Evolutionary conservation across 2,113 vertebrate genomes (phyloP), one percentile per base, ranked within the genome.

Genomic region (Hyaena hyaena): DNA sequence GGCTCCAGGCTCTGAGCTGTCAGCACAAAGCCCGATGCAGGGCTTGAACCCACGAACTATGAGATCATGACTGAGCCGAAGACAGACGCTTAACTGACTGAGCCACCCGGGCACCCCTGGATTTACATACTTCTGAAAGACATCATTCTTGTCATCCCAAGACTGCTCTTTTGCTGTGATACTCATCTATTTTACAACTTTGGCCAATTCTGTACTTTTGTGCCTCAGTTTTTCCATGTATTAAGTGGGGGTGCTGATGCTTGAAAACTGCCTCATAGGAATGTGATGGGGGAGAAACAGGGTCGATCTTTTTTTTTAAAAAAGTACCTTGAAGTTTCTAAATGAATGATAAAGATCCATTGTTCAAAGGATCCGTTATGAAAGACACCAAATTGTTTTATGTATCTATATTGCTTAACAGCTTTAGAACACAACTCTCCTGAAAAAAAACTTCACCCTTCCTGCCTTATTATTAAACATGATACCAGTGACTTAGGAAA

Each of bases 381-480:
- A 97, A 92, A 90, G 76, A 96, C 24, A 90, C 66, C 85, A 93
- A 97, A 95, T 89, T 81, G 31, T 93, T 95, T 98, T 96, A 95
- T 83, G 77, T 93, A 95, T 89, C 80, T 92, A 73, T 90, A 76
- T 86, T 4, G 5, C 55, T 91, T 89, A 82, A 89, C 45, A 79
- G 65, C 66, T 61, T 96, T 50, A 87, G 86, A 79, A 92, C 43
- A 94, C 61, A 74, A 84, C 26, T 16, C 12, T 61, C 68, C 58
- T 74, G 73, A 61, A 94, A 76, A 87, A 88, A 53, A 87, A 39
- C 26, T 31, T n/a, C 6, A 15, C 7, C 33, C 21, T 33, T 89
- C 50, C 55, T 79, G 73, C 43, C 35, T 88, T 95, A 88, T 89
- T 61, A 88, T 35, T 65, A 85, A 74, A 88, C 53, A 11, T 35